Conservation (phyloP, 2,113 vertebrate species). For the Ahaetulla prasina region DNA sequence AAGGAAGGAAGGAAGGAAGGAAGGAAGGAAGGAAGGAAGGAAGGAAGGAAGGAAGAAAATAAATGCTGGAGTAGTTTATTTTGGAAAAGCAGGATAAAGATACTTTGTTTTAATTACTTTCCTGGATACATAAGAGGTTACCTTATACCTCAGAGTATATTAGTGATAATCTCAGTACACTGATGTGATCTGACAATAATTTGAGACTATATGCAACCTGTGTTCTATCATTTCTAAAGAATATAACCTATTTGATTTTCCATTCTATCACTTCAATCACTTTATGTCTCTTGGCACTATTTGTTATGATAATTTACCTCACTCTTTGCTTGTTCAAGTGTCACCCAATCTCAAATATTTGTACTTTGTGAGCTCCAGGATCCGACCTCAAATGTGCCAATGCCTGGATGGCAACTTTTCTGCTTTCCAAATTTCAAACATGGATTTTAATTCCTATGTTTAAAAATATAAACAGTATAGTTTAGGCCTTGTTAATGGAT, state of each 20-base stretch:
- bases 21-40: too few species aligned
- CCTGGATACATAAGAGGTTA: not conserved
- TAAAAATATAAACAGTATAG: not conserved
- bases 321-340: not conserved
- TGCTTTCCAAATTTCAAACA: not conserved
- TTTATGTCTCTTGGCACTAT: not conserved
- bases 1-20: too few species aligned
- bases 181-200: not conserved
- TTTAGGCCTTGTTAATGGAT: not conserved
- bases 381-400: not conserved
- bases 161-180: not conserved
- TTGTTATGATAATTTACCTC: not conserved
- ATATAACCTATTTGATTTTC: not conserved
- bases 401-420: not conserved
- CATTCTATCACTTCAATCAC: not conserved
- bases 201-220: not conserved
- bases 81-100: not conserved
- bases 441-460: not conserved
- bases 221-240: not conserved
- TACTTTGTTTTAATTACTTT: not conserved
- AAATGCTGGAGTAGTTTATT: not conserved
- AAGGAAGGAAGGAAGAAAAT: not conserved
- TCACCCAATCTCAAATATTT: not conserved
- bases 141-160: not conserved
- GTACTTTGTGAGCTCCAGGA: not conserved